Conservation (phyloP, 2,113 vertebrate species). For the Conger conger region DNA sequence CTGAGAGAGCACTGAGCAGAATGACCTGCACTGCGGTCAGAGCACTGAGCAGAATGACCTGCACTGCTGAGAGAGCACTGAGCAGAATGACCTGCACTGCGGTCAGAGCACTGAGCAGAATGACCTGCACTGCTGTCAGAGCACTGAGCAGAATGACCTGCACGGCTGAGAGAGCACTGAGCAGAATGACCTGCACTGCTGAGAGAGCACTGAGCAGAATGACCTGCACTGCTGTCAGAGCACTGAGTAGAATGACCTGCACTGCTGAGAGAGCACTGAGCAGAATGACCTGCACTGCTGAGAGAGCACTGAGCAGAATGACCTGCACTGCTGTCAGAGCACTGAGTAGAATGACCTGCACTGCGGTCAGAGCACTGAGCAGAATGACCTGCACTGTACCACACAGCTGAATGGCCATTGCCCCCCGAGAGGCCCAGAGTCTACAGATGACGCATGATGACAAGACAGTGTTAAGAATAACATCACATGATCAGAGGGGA, state of each 20-base stretch:
- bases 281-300: background rate
- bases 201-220: background rate
- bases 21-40: background rate
- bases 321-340: too few species aligned
- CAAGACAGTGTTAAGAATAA: constrained; percentile 7
- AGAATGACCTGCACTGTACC: background rate
- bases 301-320: background rate
- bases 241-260: background rate
- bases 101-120: background rate
- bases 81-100: background rate
- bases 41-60: background rate
- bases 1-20: background rate
- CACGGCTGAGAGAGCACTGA: background rate
- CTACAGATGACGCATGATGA: constrained; percentile 18
- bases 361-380: background rate
- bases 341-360: background rate
- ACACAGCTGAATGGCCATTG: too few species aligned
- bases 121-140: too few species aligned
- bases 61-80: too few species aligned
- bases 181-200: too few species aligned
- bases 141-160: background rate
- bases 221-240: too few species aligned
- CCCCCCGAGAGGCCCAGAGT: background rate
- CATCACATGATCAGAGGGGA: constrained; percentile 30
- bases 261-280: too few species aligned